phyloP scores from a whole-genome alignment of 2,113 vertebrate species.

The Nothobranchius kuhntae region DNA sequence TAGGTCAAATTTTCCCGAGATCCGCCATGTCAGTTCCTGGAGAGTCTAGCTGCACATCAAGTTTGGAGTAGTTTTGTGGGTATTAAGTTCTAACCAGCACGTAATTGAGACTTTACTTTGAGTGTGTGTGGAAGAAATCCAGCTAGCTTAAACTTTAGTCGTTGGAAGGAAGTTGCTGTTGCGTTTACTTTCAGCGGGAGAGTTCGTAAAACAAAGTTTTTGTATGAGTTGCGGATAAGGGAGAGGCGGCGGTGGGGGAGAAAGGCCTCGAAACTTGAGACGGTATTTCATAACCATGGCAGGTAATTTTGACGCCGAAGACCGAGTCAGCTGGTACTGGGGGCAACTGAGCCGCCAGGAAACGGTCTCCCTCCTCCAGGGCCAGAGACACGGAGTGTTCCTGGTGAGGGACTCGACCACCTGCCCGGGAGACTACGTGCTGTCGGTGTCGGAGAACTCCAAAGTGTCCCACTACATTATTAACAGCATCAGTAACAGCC shows the following conservation, averaged over 20 bases:
- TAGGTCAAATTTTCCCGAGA: constrained; percentile 83
- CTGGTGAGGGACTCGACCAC: constrained; percentile 94
- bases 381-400: constrained; percentile 95
- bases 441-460: constrained; percentile 96
- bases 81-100: neutral
- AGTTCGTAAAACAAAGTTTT: constrained; percentile 70
- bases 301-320: constrained; percentile 94
- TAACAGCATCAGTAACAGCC: constrained; percentile 90
- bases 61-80: constrained; percentile 28
- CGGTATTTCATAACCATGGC: constrained; percentile 85
- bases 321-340: constrained; percentile 95
- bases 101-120: no score
- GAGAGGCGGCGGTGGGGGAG: constrained; percentile 68
- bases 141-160: neutral
- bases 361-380: constrained; percentile 88
- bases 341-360: constrained; percentile 89
- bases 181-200: constrained; percentile 17
- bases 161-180: constrained; percentile 18
- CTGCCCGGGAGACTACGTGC: constrained; percentile 95
- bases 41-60: constrained; percentile 59
- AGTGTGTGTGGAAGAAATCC: neutral
- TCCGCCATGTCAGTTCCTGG: constrained; percentile 85
- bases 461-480: constrained; percentile 98
- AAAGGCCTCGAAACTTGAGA: constrained; percentile 79
- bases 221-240: constrained; percentile 78